Base-by-base conservation (phyloP, 2,888 invertebrate species). In the Endomychus coccineus region DNA sequence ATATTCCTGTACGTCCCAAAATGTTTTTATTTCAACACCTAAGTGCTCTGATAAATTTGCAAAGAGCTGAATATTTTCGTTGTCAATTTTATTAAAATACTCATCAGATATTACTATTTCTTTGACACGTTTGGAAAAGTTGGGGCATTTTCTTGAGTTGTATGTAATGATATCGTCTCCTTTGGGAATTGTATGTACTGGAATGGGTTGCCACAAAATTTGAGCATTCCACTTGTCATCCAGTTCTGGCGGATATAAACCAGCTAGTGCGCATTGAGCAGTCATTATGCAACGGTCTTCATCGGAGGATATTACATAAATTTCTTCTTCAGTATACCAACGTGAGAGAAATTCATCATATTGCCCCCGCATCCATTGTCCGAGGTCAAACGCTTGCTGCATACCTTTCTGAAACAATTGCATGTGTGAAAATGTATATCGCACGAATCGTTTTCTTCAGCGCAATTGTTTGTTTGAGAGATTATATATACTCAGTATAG, bases 271-370 rank as follows among this genome's bases (percentile, higher is more conserved):
- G 1, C 80, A 72, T 55, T 81, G 74, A 0, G 88, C 92, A 36
- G 89, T 90, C 85, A 89, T 89, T 6, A 94, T 66, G 0, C 92
- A 89, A 16, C 94, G 77, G 64, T 94, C 91, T 11, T 83, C 80
- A 66, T 91, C 87, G 0, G 92, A 90, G 27, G 89, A 85, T 34
- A 71, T 68, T 2, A 83, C 65, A 51, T 68, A 69, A 22, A 83
- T 69, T 54, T 80, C 71, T 19, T 71, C 66, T 24, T 64, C 66
- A 5, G 71, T 68, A 54, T 80, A 84, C 3, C 55, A 52, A 2
- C 58, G 48, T 10, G 70, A 69, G 3, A 81, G 50, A 33, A 82
- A 72, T 50, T 76, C 67, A 24, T 66, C 59, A 62, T 91, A 92
- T 6, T 86, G 74, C 27, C 71, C 61, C 6, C 86, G 69, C 3